Evolutionary conservation across 2,113 vertebrate species (phyloP).

Genomic region (Rana temporaria): DNA sequence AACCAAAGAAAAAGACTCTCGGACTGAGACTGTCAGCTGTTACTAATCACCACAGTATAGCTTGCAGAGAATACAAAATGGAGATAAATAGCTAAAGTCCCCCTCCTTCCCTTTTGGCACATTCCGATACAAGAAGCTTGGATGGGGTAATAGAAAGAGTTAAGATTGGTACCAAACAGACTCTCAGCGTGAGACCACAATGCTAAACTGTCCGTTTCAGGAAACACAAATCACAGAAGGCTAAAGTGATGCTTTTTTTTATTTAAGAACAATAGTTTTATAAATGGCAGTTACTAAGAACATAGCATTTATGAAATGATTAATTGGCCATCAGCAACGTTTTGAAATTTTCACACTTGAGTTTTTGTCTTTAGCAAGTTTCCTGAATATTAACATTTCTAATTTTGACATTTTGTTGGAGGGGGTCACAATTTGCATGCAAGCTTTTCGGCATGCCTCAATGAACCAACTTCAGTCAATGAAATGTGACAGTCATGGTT

Average conservation of each 20-base stretch:
- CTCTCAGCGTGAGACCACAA: conserved; percentile 61
- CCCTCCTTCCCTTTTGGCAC: conserved; percentile 73
- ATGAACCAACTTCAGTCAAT: neutral
- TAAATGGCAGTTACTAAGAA: neutral
- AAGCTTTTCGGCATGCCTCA: conserved; percentile 4
- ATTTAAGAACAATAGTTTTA: conserved; percentile 15
- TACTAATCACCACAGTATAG: conserved; percentile 81
- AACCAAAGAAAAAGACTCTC: conserved; percentile 76
- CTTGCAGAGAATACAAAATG: conserved; percentile 80
- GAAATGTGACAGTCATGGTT: conserved; percentile 23
- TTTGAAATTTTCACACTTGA: conserved; percentile 11
- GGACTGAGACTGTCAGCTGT: conserved; percentile 79
- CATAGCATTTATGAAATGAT: neutral
- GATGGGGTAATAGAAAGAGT: conserved; percentile 69
- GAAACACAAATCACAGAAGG: conserved; percentile 58
- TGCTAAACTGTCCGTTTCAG: conserved; percentile 66
- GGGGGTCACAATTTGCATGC: neutral
- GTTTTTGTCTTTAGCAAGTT: neutral
- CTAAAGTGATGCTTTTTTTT: neutral
- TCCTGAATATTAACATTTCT: neutral
- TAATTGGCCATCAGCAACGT: neutral
- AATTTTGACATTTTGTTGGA: neutral
- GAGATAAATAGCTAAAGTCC: conserved; percentile 71
- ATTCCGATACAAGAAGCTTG: conserved; percentile 77
- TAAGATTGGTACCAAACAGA: conserved; percentile 71